Conservation (phyloP, 2,113 vertebrate species). For the Suricata suricatta region DNA sequence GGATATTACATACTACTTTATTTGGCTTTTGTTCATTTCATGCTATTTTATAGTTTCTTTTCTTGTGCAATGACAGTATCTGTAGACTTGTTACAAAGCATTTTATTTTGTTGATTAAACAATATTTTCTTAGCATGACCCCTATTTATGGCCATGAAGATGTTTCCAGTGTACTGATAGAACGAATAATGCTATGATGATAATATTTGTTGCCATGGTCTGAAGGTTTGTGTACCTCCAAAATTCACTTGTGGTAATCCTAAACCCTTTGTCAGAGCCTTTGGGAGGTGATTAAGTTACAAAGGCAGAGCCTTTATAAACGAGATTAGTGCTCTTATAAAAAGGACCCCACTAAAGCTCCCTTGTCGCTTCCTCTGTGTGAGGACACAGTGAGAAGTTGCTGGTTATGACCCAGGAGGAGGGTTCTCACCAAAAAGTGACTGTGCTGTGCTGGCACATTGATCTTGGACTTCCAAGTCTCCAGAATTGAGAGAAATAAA, state of each 20-base stretch:
- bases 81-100: neutral
- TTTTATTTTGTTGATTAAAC: slow-evolving; percentile 25
- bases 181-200: neutral
- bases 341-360: neutral
- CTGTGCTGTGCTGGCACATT: neutral
- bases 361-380: neutral
- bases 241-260: neutral
- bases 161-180: neutral
- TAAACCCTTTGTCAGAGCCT: neutral
- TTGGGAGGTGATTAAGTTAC: neutral
- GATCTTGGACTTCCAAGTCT: neutral
- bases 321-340: neutral
- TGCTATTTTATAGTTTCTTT: neutral
- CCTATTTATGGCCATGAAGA: neutral
- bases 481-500: neutral
- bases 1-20: neutral
- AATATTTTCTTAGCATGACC: neutral
- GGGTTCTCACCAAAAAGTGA: neutral
- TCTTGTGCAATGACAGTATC: neutral
- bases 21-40: neutral
- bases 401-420: neutral
- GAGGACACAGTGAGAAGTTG: neutral
- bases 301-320: neutral
- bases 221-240: neutral
- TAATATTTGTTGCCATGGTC: neutral